A percentile compares a stretch with the other conserved stretches of the same genome.
These are phyloP conservation scores for Siphlonurus alternatus DNA, from an alignment of 2,888 invertebrate species.

Conservation along the genomic window DNA sequence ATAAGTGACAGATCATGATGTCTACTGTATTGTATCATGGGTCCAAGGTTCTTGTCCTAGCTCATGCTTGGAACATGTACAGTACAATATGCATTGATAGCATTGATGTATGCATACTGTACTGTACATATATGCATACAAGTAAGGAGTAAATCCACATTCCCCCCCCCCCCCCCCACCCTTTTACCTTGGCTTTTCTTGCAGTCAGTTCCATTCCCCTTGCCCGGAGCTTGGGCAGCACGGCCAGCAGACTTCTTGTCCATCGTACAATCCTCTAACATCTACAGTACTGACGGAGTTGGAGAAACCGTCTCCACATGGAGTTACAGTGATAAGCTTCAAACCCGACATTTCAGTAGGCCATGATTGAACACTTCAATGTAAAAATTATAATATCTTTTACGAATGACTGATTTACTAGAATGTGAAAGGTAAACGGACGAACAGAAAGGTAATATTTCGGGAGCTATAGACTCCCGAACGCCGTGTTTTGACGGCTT, in stretches of 20 bases:
- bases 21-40: too few species aligned
- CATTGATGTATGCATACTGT: too few species aligned
- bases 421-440: conserved; percentile 38
- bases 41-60: too few species aligned
- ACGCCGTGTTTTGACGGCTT: background rate
- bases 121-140: background rate
- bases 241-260: conserved; percentile 59
- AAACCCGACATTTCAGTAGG: conserved; percentile 63
- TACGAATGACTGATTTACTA: conserved; percentile 6
- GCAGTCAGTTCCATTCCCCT: conserved; percentile 52
- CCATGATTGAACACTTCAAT: conserved; percentile 34
- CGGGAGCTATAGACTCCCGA: background rate
- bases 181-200: conserved; percentile 53
- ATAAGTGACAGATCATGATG: too few species aligned
- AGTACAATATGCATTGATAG: background rate
- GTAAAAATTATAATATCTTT: conserved; percentile 8
- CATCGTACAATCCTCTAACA: conserved; percentile 45
- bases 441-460: conserved; percentile 24
- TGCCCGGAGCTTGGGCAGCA: conserved; percentile 48
- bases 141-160: background rate
- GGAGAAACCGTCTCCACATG: conserved; percentile 51
- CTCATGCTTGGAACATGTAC: background rate
- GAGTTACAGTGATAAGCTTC: conserved; percentile 49
- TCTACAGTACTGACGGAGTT: conserved; percentile 29
- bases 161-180: background rate